Evolutionary conservation across 2,113 vertebrate species (phyloP).

Genomic region (Nycticebus coucang): DNA sequence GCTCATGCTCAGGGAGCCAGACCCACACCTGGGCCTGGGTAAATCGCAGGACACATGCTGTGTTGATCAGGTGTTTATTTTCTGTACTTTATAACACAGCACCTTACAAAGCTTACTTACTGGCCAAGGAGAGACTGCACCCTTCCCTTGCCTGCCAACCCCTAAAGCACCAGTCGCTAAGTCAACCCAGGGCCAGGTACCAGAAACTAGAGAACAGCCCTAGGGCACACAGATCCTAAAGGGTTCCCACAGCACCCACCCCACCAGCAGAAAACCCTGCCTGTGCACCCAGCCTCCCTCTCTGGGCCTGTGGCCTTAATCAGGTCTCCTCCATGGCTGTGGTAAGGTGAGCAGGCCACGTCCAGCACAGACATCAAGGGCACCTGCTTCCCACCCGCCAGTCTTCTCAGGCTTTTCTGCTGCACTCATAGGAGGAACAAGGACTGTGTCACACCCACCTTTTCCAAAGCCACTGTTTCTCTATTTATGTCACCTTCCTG

Average conservation of each 20-base stretch:
- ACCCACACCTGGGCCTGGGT: neutral
- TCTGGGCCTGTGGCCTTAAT: neutral
- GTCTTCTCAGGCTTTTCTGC: neutral
- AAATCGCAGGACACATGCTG: neutral
- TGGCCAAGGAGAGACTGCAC: neutral
- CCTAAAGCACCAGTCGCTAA: neutral
- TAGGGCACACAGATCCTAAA: neutral
- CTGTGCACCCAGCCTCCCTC: neutral
- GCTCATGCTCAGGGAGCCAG: neutral
- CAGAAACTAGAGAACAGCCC: neutral
- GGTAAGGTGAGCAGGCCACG: neutral
- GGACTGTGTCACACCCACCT: too few relatives aligned
- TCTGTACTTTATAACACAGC: neutral
- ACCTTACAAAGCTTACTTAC: neutral
- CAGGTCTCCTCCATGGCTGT: neutral
- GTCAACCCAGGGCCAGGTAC: neutral
- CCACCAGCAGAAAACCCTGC: neutral
- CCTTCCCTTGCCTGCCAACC: neutral
- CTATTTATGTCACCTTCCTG: neutral
- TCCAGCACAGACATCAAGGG: fast-evolving
- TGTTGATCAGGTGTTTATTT: neutral
- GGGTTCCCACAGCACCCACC: too few relatives aligned
- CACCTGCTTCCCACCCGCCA: fast-evolving
- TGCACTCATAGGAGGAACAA: neutral
- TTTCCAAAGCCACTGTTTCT: neutral